phyloP scores from a whole-genome alignment of 2,888 invertebrate species.

The Noctua comes region DNA sequence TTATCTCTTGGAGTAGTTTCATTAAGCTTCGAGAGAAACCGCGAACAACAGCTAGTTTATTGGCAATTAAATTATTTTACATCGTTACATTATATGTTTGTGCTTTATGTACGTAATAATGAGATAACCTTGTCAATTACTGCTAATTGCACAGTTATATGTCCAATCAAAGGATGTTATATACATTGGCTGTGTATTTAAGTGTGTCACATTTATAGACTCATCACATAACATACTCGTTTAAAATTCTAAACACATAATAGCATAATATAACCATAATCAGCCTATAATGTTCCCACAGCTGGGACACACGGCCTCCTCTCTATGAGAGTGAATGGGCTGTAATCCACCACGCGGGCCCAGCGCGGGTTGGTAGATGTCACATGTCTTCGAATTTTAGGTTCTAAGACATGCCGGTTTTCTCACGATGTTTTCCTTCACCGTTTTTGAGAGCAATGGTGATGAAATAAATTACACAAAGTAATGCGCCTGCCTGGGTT shows the following conservation, averaged over 20 bases:
- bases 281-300: too few relatives aligned
- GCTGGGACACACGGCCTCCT: too few relatives aligned
- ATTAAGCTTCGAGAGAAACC: not conserved
- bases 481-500: too few relatives aligned
- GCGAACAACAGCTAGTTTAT: not conserved
- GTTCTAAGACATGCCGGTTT: too few relatives aligned
- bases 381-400: too few relatives aligned
- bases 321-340: too few relatives aligned
- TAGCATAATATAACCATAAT: too few relatives aligned
- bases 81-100: not conserved
- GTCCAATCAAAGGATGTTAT: not conserved
- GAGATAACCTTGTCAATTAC: slow-evolving; percentile 11
- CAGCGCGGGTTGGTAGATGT: too few relatives aligned
- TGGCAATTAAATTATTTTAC: not conserved
- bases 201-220: not conserved
- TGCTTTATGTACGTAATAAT: not conserved
- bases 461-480: too few relatives aligned
- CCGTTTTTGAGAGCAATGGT: too few relatives aligned
- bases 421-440: too few relatives aligned
- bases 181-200: not conserved
- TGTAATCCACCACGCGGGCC: too few relatives aligned
- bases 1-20: not conserved
- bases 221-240: not conserved
- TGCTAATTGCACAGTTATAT: slow-evolving; percentile 11
- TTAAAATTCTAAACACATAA: not conserved